Conservation (phyloP, 2,113 vertebrate genomes). For the Heptranchias perlo region DNA sequence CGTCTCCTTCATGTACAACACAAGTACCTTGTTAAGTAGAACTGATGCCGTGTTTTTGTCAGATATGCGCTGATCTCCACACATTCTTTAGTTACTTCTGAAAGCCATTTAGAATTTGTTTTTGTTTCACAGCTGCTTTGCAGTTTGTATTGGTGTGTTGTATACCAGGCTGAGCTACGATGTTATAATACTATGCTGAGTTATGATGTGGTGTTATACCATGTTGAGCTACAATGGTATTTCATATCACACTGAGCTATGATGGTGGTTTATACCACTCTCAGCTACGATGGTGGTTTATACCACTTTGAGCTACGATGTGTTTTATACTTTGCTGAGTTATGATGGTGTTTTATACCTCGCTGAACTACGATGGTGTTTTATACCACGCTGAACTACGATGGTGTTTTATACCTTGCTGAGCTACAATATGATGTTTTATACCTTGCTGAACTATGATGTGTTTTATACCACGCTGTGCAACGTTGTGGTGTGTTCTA, state of each 20-base stretch:
- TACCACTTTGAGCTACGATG: not conserved
- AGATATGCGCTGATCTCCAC: not conserved
- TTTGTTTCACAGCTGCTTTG: not conserved
- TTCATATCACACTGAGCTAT: not conserved
- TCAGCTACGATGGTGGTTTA: not conserved
- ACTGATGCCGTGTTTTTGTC: not conserved
- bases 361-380: not conserved
- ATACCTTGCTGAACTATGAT: too few species aligned
- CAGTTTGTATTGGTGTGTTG: not conserved
- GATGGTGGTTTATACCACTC: not conserved
- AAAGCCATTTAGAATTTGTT: not conserved
- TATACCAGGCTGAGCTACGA: not conserved
- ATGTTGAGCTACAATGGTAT: not conserved
- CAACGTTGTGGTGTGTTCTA: not conserved
- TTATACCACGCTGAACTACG: not conserved
- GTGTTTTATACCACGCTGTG: not conserved
- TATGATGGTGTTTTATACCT: not conserved
- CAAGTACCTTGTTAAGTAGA: not conserved
- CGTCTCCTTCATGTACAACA: not conserved
- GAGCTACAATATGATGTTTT: too few species aligned
- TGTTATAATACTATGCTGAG: not conserved
- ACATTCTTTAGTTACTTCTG: not conserved
- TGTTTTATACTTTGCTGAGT: not conserved
- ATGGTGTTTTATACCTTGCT: not conserved
- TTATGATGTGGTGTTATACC: not conserved